These are phyloP conservation scores for Enteromius viviparus DNA, from an alignment of 2,797 vertebrate genomes.

Conservation along the genomic window DNA sequence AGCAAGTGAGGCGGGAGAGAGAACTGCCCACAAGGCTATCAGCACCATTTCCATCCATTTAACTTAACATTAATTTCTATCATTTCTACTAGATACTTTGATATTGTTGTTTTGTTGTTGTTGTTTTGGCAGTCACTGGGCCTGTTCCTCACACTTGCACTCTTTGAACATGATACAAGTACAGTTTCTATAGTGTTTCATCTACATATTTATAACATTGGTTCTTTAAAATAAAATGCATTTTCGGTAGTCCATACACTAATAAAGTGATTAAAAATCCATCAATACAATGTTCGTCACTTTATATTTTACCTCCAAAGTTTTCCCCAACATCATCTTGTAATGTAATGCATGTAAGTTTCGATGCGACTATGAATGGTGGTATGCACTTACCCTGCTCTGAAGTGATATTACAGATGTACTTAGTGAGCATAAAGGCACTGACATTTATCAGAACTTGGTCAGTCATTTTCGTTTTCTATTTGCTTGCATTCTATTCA, in stretches of 20 bases:
- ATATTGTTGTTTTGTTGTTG: background rate
- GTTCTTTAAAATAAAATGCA: background rate
- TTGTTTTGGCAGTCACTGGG: background rate
- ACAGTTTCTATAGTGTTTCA: background rate
- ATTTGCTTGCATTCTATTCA: background rate
- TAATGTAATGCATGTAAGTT: no score
- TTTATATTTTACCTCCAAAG: background rate
- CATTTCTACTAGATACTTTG: background rate
- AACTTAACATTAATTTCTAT: background rate
- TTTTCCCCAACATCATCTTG: background rate
- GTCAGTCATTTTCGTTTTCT: background rate
- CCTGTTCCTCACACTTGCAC: background rate
- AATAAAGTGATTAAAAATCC: background rate
- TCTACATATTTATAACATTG: background rate
- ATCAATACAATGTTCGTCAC: background rate
- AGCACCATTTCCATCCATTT: no score
- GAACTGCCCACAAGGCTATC: no score
- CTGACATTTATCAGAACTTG: background rate
- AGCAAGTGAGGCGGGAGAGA: no score
- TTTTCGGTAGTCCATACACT: background rate
- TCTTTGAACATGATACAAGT: background rate
- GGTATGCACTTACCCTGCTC: background rate
- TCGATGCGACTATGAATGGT: background rate
- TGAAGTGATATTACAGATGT: background rate
- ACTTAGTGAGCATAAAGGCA: background rate